Conservation (phyloP, 1,140 invertebrate genomes). For the Paralvinella palmiformis region DNA sequence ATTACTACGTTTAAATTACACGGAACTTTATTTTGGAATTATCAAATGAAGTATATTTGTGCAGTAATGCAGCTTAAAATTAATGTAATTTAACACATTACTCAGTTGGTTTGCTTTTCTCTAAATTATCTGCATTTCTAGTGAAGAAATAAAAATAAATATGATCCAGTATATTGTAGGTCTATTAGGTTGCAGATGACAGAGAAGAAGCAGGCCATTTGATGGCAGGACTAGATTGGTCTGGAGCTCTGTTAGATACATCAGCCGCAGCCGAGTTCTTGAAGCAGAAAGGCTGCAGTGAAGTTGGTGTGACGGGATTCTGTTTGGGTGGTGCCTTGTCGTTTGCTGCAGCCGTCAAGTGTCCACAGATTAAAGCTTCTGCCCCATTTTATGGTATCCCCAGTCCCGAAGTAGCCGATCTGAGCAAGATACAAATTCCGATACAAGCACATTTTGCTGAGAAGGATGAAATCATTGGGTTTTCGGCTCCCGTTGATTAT, state of each 20-base stretch:
- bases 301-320: slow-evolving; percentile 41
- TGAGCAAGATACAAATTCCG: slow-evolving; percentile 33
- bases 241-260: slow-evolving; percentile 40
- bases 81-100: too few species aligned
- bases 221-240: slow-evolving; percentile 41
- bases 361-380: slow-evolving; percentile 30
- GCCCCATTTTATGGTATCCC: slow-evolving; percentile 43
- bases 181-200: too few species aligned
- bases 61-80: too few species aligned
- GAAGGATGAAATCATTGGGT: too few species aligned
- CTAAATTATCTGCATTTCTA: too few species aligned
- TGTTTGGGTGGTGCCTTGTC: slow-evolving; percentile 42
- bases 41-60: too few species aligned
- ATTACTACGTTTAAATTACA: too few species aligned
- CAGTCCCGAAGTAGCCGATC: slow-evolving; percentile 26
- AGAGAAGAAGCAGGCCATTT: slow-evolving; percentile 42
- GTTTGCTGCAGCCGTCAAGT: slow-evolving; percentile 31
- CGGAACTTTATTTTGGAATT: too few species aligned
- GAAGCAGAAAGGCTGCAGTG: slow-evolving; percentile 25
- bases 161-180: too few species aligned
- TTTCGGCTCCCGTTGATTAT: too few species aligned
- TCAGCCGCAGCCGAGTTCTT: slow-evolving; percentile 32
- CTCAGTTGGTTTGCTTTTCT: too few species aligned
- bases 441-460: slow-evolving; percentile 41
- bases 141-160: too few species aligned